Conservation (phyloP, 2,113 vertebrate species). For the Malaclemys terrapin region DNA sequence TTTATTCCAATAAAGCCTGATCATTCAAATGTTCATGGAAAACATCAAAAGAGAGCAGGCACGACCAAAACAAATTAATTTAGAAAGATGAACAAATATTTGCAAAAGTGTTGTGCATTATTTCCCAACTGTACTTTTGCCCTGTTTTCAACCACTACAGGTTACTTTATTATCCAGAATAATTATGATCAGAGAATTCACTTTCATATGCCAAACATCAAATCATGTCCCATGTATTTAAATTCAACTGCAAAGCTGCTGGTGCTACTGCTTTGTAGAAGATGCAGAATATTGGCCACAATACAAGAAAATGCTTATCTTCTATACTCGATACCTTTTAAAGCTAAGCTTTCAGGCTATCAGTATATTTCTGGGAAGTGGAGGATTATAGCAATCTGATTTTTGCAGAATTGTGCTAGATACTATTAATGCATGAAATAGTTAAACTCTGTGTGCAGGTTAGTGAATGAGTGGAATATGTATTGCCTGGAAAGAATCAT, state of each 20-base stretch:
- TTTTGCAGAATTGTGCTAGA: neutral
- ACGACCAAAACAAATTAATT: accelerated
- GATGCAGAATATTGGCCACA: neutral
- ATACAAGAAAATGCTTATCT: neutral
- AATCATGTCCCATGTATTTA: neutral
- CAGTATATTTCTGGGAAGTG: neutral
- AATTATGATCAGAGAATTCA: neutral
- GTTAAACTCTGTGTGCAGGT: too few relatives aligned
- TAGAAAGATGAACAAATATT: neutral
- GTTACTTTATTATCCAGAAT: neutral
- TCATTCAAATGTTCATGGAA: neutral
- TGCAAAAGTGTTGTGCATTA: neutral
- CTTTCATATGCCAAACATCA: neutral
- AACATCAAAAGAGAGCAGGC: neutral
- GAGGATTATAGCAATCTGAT: neutral
- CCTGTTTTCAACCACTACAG: neutral
- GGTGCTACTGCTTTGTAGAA: neutral
- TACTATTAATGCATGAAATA: neutral
- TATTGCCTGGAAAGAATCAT: neutral
- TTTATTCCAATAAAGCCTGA: neutral
- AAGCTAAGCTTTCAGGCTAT: neutral
- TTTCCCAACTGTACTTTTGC: neutral
- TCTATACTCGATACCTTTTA: neutral
- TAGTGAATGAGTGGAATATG: neutral
- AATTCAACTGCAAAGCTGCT: neutral